Conservation (phyloP, 1,140 invertebrate species). For the Colletes latitarsis region DNA sequence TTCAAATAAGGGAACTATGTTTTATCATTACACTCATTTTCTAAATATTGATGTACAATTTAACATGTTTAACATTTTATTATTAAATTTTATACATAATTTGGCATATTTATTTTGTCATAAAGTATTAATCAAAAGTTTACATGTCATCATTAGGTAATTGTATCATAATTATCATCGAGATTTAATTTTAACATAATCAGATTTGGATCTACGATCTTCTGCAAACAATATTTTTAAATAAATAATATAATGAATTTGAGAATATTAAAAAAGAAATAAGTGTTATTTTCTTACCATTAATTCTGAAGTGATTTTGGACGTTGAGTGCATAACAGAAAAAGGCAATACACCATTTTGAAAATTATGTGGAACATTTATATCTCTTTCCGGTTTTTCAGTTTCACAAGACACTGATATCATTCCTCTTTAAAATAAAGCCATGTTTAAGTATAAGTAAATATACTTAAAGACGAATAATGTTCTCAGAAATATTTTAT, state of each 20-base stretch:
- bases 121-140: constrained; percentile 42
- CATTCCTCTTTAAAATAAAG: constrained; percentile 66
- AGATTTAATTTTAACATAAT: constrained; percentile 73
- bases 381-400: constrained; percentile 71
- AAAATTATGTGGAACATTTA: constrained; percentile 40
- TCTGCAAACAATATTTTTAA: constrained; percentile 63
- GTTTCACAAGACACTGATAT: constrained; percentile 56
- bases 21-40: neutral
- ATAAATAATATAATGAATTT: constrained; percentile 39
- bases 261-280: constrained; percentile 7
- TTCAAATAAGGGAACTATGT: neutral
- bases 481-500: neutral
- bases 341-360: constrained; percentile 35
- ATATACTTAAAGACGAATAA: neutral
- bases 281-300: constrained; percentile 66
- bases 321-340: constrained; percentile 36
- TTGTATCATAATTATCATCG: constrained; percentile 67
- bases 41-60: neutral
- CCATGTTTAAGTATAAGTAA: constrained; percentile 4
- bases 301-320: constrained; percentile 58
- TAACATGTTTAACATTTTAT: neutral
- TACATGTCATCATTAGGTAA: constrained; percentile 42
- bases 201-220: constrained; percentile 74
- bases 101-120: constrained; percentile 33
- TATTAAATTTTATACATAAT: constrained; percentile 25